Percentiles rank a stretch among this genome's conserved stretches.
phyloP scores from a whole-genome alignment of 2,888 invertebrate genomes.

The Apotomis turbidana region DNA sequence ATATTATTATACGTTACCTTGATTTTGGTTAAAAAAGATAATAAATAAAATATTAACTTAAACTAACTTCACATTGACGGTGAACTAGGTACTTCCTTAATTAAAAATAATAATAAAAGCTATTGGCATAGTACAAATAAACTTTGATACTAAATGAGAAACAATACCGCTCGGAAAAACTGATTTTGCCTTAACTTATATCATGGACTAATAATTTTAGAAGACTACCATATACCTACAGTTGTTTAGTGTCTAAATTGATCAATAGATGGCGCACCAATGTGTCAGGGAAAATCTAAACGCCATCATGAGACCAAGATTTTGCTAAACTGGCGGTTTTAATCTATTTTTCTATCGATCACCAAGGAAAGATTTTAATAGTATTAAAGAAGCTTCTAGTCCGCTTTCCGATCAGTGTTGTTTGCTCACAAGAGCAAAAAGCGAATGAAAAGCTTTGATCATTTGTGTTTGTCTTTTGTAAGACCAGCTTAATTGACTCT shows the following conservation, averaged over 20 bases:
- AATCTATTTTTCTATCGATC: too few relatives aligned
- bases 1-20: conserved; percentile 40
- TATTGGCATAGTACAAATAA: conserved; percentile 40
- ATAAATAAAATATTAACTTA: conserved; percentile 47
- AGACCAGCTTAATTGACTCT: conserved; percentile 14
- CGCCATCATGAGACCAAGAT: too few relatives aligned
- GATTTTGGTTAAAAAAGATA: conserved; percentile 44
- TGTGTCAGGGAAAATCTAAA: too few relatives aligned
- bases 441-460: neutral
- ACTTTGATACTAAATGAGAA: conserved; percentile 11
- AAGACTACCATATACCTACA: too few relatives aligned
- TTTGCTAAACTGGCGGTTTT: too few relatives aligned
- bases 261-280: too few relatives aligned
- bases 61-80: conserved; percentile 45
- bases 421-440: conserved; percentile 1
- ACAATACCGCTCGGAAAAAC: neutral
- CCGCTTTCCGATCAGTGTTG: neutral
- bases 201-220: too few relatives aligned
- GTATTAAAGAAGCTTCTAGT: too few relatives aligned
- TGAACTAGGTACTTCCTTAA: conserved; percentile 34
- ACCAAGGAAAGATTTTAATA: too few relatives aligned
- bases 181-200: too few relatives aligned
- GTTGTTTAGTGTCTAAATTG: too few relatives aligned
- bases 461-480: conserved; percentile 1
- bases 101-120: conserved; percentile 40